Conservation (phyloP, 2,113 vertebrate species). For the Labeo catla region DNA sequence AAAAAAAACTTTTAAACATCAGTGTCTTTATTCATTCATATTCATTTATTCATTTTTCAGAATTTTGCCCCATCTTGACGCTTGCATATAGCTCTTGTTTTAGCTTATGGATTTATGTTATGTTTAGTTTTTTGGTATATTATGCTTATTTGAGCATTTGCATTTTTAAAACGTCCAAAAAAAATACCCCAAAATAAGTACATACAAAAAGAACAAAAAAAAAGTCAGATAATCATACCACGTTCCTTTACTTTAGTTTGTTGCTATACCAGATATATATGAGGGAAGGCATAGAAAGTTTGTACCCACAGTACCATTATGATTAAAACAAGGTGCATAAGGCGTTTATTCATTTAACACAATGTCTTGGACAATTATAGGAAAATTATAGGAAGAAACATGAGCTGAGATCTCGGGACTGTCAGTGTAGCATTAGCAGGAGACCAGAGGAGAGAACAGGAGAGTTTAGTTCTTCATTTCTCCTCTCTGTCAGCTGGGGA, state of each 20-base stretch:
- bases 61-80: too few relatives aligned
- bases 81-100: too few relatives aligned
- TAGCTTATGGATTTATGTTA: background rate
- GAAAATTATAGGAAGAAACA: background rate
- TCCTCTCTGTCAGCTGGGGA: constrained; percentile 1
- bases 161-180: background rate
- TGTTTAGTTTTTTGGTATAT: background rate
- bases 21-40: background rate
- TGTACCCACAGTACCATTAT: background rate
- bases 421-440: background rate
- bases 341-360: background rate
- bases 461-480: background rate
- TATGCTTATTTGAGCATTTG: background rate
- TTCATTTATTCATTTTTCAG: background rate
- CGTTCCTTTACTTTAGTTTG: background rate
- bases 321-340: background rate
- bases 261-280: background rate
- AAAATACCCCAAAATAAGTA: background rate
- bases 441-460: background rate
- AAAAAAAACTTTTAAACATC: too few relatives aligned
- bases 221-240: background rate
- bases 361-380: background rate
- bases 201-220: background rate
- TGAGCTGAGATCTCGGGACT: background rate
- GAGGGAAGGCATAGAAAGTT: background rate